Conservation (phyloP, 2,797 vertebrate genomes). For the Orestias chungarensis region DNA sequence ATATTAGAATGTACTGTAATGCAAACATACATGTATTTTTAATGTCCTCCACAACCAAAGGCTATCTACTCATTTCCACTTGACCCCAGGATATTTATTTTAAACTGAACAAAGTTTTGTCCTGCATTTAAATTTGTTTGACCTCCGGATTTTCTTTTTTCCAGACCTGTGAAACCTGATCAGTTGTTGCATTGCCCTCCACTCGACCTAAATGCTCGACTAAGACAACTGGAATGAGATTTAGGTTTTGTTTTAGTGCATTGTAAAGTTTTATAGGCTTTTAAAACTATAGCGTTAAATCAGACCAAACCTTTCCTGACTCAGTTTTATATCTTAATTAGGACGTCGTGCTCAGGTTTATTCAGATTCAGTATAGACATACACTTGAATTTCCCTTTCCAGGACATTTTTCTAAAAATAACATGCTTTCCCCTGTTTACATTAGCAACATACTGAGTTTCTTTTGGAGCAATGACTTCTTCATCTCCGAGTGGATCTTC, state of each 20-base stretch:
- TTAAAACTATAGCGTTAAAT: neutral
- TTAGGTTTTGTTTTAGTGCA: neutral
- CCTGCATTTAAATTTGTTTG: neutral
- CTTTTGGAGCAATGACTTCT: neutral
- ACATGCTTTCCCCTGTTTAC: neutral
- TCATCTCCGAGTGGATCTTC: neutral
- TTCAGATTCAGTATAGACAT: neutral
- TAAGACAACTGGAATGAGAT: no score
- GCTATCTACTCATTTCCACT: neutral
- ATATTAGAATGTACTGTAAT: no score
- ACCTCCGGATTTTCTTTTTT: neutral
- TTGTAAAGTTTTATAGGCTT: neutral
- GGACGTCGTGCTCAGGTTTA: neutral
- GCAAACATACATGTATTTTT: no score
- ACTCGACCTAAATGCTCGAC: no score
- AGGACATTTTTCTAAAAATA: neutral
- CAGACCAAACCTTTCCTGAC: neutral
- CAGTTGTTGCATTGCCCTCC: conserved; percentile 33
- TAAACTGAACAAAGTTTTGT: neutral
- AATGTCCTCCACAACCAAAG: neutral
- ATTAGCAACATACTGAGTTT: neutral
- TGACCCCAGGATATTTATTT: neutral
- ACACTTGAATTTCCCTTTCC: neutral
- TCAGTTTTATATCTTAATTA: neutral
- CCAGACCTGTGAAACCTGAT: conserved; percentile 29